Percentiles rank a stretch among this genome's conserved stretches.
phyloP scores from a whole-genome alignment of 2,888 invertebrate genomes.

The Nezara viridula region DNA sequence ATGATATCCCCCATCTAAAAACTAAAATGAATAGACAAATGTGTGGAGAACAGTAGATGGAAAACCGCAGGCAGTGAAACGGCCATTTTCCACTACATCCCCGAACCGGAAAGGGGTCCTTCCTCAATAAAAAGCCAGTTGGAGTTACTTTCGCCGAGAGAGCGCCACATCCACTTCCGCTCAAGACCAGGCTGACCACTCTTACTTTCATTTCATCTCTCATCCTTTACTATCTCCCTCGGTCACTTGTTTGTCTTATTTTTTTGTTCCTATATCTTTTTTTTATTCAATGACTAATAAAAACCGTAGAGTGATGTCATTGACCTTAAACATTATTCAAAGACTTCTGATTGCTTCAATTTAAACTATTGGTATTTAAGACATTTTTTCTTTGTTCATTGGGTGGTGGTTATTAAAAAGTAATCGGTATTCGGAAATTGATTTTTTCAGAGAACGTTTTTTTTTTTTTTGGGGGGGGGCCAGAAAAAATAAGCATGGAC shows the following conservation, averaged over 20 bases:
- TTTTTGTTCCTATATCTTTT: background rate
- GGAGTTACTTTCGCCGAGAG: constrained; percentile 33
- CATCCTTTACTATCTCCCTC: constrained; percentile 8
- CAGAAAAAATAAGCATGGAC: too few species aligned
- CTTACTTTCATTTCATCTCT: constrained; percentile 18
- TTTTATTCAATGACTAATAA: background rate
- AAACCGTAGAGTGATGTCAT: too few species aligned
- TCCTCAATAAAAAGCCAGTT: constrained; percentile 39
- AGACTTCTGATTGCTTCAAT: too few species aligned
- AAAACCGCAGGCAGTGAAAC: background rate
- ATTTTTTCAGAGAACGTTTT: too few species aligned
- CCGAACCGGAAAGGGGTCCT: background rate
- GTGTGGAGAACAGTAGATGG: background rate
- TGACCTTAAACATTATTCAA: background rate
- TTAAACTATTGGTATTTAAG: too few species aligned
- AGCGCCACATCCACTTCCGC: constrained; percentile 43
- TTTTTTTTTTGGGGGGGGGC: too few species aligned
- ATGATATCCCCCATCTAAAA: background rate
- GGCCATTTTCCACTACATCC: constrained; percentile 14
- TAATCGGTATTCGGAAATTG: too few species aligned
- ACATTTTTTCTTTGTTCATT: too few species aligned
- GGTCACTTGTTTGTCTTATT: background rate
- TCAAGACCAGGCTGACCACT: constrained; percentile 28
- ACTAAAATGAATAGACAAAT: constrained; percentile 33
- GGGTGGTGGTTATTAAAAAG: too few species aligned